Conservation (phyloP, 2,113 vertebrate species). For the Dunckerocampus dactyliophorus region DNA sequence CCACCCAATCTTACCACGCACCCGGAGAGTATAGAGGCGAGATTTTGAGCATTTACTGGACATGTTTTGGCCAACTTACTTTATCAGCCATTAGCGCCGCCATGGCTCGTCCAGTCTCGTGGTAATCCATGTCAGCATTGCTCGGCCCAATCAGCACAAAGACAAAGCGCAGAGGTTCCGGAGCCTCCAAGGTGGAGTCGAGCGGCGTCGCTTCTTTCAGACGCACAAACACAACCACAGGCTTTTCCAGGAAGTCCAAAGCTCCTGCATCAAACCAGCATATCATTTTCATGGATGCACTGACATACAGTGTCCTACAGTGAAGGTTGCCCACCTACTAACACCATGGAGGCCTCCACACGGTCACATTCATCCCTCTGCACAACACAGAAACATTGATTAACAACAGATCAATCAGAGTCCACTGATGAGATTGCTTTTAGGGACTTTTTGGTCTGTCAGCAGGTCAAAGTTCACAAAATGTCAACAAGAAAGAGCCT, state of each 20-base stretch:
- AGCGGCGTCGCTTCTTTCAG: slow-evolving; percentile 73
- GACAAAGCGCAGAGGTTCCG: slow-evolving; percentile 79
- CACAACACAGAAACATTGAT: slow-evolving; percentile 15
- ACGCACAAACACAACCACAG: slow-evolving; percentile 79
- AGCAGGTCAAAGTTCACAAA: too few species aligned
- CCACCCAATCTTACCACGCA: too few species aligned
- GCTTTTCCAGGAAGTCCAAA: slow-evolving; percentile 71
- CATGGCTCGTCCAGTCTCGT: slow-evolving; percentile 81
- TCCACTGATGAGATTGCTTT: neutral
- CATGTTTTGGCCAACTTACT: slow-evolving; percentile 60
- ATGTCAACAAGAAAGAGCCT: too few species aligned
- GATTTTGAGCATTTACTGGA: neutral
- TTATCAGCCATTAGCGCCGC: slow-evolving; percentile 86
- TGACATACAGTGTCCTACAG: neutral
- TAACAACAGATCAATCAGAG: neutral
- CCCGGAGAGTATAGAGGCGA: too few species aligned
- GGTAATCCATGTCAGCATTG: slow-evolving; percentile 72
- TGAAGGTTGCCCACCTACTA: slow-evolving; percentile 78
- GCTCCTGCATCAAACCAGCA: slow-evolving; percentile 52
- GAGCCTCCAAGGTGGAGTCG: slow-evolving; percentile 65
- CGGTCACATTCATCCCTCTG: slow-evolving; percentile 68
- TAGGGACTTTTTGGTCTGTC: too few species aligned
- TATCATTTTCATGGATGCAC: neutral
- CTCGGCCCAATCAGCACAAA: slow-evolving; percentile 81
- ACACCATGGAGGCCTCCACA: slow-evolving; percentile 81